Conservation (phyloP, 2,888 invertebrate genomes). For the Drosophila melanocephala region DNA sequence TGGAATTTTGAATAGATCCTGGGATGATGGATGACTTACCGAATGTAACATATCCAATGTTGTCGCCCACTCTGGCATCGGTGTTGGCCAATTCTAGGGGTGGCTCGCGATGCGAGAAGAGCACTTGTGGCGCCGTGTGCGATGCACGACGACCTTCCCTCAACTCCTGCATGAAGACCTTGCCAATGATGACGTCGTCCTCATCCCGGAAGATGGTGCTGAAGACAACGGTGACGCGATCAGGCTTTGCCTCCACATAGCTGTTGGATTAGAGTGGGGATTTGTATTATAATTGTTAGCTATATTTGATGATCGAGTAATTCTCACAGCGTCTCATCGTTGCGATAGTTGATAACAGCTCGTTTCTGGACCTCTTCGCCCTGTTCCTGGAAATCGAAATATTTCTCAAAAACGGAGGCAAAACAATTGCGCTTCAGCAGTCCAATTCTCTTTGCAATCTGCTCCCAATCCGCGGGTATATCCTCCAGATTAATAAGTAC, state of each 20-base stretch:
- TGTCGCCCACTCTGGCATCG: slow-evolving; percentile 97
- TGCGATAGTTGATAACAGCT: slow-evolving; percentile 99
- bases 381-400: slow-evolving; percentile 98
- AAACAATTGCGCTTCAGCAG: slow-evolving; percentile 99
- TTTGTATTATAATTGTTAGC: neutral
- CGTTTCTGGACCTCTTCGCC: slow-evolving; percentile 96
- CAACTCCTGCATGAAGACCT: slow-evolving; percentile 99
- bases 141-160: slow-evolving; percentile 98
- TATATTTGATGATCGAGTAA: neutral
- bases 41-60: slow-evolving; percentile 99
- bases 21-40: slow-evolving; percentile 87
- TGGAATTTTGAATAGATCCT: neutral
- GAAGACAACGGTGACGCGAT: slow-evolving; percentile 99
- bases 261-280: slow-evolving; percentile 86
- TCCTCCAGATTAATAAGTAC: slow-evolving; percentile 96
- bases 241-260: slow-evolving; percentile 99
- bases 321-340: slow-evolving; percentile 98
- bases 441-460: slow-evolving; percentile 95
- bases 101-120: slow-evolving; percentile 98
- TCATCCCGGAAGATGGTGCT: slow-evolving; percentile 99
- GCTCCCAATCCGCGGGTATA: slow-evolving; percentile 95
- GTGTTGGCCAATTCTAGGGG: slow-evolving; percentile 97
- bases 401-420: slow-evolving; percentile 99
- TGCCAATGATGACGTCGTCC: slow-evolving; percentile 99
- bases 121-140: slow-evolving; percentile 96